phyloP scores from a whole-genome alignment of 2,888 invertebrate species.

The Leptopilina myrica region DNA sequence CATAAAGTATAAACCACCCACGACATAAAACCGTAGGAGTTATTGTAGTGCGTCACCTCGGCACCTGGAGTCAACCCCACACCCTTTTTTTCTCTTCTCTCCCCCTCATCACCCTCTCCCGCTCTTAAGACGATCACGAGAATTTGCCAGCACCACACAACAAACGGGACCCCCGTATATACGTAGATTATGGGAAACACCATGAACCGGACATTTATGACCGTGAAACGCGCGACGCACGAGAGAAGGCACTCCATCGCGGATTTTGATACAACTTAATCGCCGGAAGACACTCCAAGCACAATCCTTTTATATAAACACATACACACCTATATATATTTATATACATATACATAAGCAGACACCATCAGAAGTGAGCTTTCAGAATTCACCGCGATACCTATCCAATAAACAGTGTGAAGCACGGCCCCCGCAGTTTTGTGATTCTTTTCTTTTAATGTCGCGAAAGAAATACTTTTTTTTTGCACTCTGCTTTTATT shows the following conservation, averaged over 20 bases:
- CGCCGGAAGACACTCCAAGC: conserved; percentile 50
- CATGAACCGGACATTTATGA: conserved; percentile 67
- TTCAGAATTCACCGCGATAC: conserved; percentile 44
- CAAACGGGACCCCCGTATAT: conserved; percentile 23
- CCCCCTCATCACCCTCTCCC: conserved; percentile 20
- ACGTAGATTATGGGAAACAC: conserved; percentile 70
- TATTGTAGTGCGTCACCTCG: conserved; percentile 70
- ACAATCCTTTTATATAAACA: neutral
- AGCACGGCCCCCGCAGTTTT: conserved; percentile 46
- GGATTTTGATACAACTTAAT: conserved; percentile 73
- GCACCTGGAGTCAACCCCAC: conserved; percentile 62
- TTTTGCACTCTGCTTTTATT: conserved; percentile 13
- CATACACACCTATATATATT: too few relatives aligned
- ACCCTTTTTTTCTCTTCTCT: too few relatives aligned
- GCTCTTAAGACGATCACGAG: conserved; percentile 40
- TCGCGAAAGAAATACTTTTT: conserved; percentile 32
- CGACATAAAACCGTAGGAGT: conserved; percentile 72
- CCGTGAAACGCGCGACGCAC: conserved; percentile 66
- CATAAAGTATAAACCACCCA: conserved; percentile 72
- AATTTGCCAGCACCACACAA: conserved; percentile 47
- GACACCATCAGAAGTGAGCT: conserved; percentile 39
- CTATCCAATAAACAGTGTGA: conserved; percentile 49
- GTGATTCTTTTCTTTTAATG: neutral
- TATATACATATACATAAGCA: too few relatives aligned
- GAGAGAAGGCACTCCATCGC: conserved; percentile 65